Base-by-base conservation (phyloP, 2,797 vertebrate species). In the Alauda arvensis region DNA sequence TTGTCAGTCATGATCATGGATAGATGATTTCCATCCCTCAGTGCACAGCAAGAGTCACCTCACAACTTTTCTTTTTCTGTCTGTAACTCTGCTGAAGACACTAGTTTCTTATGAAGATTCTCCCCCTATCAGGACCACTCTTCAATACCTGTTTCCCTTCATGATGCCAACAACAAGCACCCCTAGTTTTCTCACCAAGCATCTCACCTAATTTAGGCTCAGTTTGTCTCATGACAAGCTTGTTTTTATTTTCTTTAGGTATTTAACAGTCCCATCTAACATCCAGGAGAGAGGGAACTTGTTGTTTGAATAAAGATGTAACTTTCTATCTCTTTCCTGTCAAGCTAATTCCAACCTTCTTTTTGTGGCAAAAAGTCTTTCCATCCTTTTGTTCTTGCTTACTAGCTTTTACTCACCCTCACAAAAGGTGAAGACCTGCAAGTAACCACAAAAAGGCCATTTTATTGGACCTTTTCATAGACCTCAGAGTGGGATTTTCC, bases 31-130 rank as follows among this genome's bases (percentile, higher is more conserved):
- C 40, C 42, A 20, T 15, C 28, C 33, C 42, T 40, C 31, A 55
- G 9, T 37, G 31, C 21, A 23, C 34, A 0, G 0, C 17, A 43
- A 61, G 18, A 69, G 12, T 4, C 1, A 8, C 9, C 34, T 24
- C 51, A 63, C 18, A 31, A 39, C 13, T 52, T 60, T 39, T 59
- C 8, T 40, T 48, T 4, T 20, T 75, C 37, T 79, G 6, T 42
- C 55, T 76, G 9, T 26, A 48, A 51, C 67, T 37, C 4, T 60
- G 29, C 20, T 63, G 46, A 56, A 43, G 34, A 26, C 37, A 33
- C 13, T 21, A 18, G 18, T n/a, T 79, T 52, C 14, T 55, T 19
- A 34, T 6, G 12, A 31, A 77, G 24, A 53, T 60, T 87, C 3
- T 79, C 2, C 18, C 18, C 11, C 13, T 25, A 8, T 21, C 2